Evolutionary conservation across 2,888 invertebrate species (phyloP).

Genomic region (Callimorpha dominula): DNA sequence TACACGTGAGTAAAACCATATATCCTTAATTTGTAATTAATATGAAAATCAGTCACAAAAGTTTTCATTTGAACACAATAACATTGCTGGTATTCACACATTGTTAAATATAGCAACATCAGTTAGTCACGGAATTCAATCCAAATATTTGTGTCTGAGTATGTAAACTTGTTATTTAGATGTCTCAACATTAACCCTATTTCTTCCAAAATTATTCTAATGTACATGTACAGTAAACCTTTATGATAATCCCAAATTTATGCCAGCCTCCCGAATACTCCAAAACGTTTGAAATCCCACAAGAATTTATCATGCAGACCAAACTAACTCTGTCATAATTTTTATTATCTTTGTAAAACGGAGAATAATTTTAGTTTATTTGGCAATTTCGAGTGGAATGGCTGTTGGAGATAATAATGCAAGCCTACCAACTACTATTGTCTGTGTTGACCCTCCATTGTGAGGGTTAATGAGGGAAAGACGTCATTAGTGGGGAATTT

Average conservation of each 20-base stretch:
- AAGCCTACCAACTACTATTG: neutral
- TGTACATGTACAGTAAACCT: neutral
- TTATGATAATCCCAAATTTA: neutral
- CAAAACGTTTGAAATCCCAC: neutral
- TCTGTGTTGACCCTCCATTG: conserved; percentile 5
- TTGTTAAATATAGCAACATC: too few relatives aligned
- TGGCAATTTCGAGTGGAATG: conserved; percentile 4
- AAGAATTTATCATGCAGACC: neutral
- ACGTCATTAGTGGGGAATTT: conserved; percentile 13
- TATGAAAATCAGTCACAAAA: too few relatives aligned
- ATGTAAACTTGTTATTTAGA: too few relatives aligned
- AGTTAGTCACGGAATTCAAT: too few relatives aligned
- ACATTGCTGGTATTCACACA: too few relatives aligned
- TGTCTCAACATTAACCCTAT: too few relatives aligned
- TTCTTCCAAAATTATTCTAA: too few relatives aligned
- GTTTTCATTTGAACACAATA: too few relatives aligned
- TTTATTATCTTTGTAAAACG: conserved; percentile 8
- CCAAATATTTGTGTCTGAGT: too few relatives aligned
- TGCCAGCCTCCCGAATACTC: neutral
- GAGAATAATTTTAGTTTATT: conserved; percentile 2
- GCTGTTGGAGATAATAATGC: conserved; percentile 7
- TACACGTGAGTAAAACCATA: too few relatives aligned
- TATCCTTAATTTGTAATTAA: too few relatives aligned
- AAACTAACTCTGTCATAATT: conserved; percentile 13
- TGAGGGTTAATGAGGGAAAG: conserved; percentile 10